phyloP scores from a whole-genome alignment of 2,797 vertebrate genomes.

The Poeciliopsis turneri region DNA sequence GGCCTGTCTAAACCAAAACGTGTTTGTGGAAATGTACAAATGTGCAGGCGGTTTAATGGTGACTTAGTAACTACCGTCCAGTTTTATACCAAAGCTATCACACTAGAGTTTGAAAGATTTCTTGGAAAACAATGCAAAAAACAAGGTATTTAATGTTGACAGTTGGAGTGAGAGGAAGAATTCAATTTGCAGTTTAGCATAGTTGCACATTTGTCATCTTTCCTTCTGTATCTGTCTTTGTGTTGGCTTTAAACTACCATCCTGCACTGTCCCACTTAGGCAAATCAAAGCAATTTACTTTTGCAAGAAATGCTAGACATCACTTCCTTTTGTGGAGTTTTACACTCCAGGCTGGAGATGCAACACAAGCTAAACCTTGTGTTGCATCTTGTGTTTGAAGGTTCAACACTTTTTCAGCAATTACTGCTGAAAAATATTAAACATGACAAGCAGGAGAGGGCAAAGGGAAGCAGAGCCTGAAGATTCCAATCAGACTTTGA shows the following conservation, averaged over 20 bases:
- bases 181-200: constrained; percentile 14
- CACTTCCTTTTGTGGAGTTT: constrained; percentile 11
- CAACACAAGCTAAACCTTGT: constrained; percentile 3
- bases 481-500: not conserved
- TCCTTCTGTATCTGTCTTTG: constrained; percentile 5
- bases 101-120: not conserved
- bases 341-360: constrained; percentile 11
- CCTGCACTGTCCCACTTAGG: constrained; percentile 17
- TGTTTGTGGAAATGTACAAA: constrained; percentile 1
- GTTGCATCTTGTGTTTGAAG: too few species aligned
- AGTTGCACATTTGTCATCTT: constrained; percentile 29
- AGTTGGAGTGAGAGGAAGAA: constrained; percentile 10
- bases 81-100: not conserved
- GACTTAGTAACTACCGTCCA: not conserved
- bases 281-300: constrained; percentile 8
- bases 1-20: not conserved
- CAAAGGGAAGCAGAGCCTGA: not conserved
- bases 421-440: constrained; percentile 13
- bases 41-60: constrained; percentile 2
- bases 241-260: constrained; percentile 16
- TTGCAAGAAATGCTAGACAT: constrained; percentile 4
- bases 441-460: not conserved
- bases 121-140: constrained; percentile 15
- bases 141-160: constrained; percentile 20
- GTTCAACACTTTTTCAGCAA: not conserved